Base-by-base conservation (phyloP, 23 tunicate species). In the Corella eumyota region DNA sequence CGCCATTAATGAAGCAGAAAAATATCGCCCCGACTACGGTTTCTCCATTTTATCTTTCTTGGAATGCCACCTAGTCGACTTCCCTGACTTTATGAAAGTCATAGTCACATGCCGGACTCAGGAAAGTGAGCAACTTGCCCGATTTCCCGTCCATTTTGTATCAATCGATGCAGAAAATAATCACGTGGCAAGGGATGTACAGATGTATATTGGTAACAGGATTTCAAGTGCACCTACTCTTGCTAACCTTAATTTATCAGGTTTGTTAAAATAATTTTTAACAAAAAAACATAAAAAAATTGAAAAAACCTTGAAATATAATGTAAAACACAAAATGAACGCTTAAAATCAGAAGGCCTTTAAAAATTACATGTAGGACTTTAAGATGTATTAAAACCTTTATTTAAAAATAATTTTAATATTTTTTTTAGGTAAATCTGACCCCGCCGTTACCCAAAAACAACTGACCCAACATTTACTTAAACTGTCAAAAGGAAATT, bases 21-120 rank as follows among this genome's bases (percentile, higher is more conserved):
- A 38, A 23, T 85, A 93, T 53, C 59, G 84, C 22, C 90, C 99
- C 26, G 99, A 93, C 59, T 76, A 67, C 50, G 99, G 99, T 2
- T 58, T 60, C 61, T 84, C 99, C 58, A 93, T 93, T 50, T 46
- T 74, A 3, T 50, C 81, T 1, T 93, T 93, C 59, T 37, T 93
- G 45, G 47, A 73, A 52, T 70, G 61, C 17, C 78, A 84, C 30
- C 62, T 93, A 3, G 51, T 32, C 25, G 59, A 78, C 20, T 68
- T 93, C 52, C 99, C 99, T 1, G 73, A 72, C 34, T 87, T 84
- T 57, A 30, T 93, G 25, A 93, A 93, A 59, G 37, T 93, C 6
- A 67, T 93, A 34, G 78, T 69, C 19, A 93, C 99, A 1, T 65
- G 75, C 36, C 75, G 99, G 17, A 79, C 72, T 45, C 66, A 62